A percentile compares a stretch with the other conserved stretches of the same genome.
Conservation (phyloP, 1,140 invertebrate genomes). For the Frieseomelitta varia region DNA sequence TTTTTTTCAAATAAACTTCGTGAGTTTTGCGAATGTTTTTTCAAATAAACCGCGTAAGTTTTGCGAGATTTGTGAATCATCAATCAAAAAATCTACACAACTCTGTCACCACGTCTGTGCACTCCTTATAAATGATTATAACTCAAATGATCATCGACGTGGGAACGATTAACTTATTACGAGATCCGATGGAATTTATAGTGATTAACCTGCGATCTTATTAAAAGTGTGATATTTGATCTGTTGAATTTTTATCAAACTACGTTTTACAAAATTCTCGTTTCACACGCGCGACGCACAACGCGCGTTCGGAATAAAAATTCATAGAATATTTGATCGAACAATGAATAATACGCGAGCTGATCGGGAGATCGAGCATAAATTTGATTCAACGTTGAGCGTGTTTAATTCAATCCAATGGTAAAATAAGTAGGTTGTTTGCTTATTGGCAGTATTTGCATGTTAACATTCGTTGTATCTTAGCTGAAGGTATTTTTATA, state of each 20-base stretch:
- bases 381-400: background rate
- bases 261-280: background rate
- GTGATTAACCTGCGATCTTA: background rate
- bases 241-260: background rate
- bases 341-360: background rate
- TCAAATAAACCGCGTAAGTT: no score
- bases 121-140: no score
- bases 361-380: background rate
- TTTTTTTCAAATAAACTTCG: no score
- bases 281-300: background rate
- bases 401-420: background rate
- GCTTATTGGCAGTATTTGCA: background rate
- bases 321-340: conserved; percentile 2
- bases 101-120: no score
- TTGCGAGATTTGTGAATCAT: no score
- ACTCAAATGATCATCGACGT: background rate
- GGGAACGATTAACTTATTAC: background rate
- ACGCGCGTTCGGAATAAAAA: background rate
- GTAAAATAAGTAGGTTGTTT: background rate
- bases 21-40: no score
- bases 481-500: background rate
- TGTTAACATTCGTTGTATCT: background rate
- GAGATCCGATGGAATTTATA: no score
- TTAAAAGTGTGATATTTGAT: background rate
- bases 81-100: no score